Evolutionary conservation across 1,140 invertebrate species (phyloP).

Genomic region (Solen grandis): DNA sequence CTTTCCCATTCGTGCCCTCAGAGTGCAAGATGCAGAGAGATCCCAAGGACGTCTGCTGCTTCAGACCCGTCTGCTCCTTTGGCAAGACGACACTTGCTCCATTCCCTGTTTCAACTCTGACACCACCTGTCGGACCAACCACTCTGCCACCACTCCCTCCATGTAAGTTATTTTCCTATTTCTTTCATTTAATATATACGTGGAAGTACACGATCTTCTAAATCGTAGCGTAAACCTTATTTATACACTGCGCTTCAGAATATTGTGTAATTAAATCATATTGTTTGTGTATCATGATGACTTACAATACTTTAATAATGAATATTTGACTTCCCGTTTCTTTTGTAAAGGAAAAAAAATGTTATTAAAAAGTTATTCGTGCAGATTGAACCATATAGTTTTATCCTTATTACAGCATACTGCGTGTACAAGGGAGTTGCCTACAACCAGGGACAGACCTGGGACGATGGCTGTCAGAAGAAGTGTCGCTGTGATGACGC

Average conservation of each 20-base stretch:
- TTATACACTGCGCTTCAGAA: too few relatives aligned
- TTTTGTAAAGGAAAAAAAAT: too few relatives aligned
- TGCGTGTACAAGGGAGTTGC: constrained; percentile 71
- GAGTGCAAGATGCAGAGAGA: constrained; percentile 64
- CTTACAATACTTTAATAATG: too few relatives aligned
- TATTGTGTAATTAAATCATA: too few relatives aligned
- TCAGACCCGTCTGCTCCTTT: constrained; percentile 65
- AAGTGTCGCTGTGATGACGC: constrained; percentile 70
- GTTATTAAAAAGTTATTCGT: too few relatives aligned
- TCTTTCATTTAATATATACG: neutral
- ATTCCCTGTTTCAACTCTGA: constrained; percentile 33
- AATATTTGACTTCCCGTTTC: too few relatives aligned
- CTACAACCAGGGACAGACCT: constrained; percentile 64
- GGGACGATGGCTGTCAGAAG: constrained; percentile 64
- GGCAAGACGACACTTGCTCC: constrained; percentile 57
- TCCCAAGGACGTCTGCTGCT: constrained; percentile 67
- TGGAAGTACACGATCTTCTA: too few relatives aligned
- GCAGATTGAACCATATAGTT: too few relatives aligned
- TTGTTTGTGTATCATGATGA: too few relatives aligned
- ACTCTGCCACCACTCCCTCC: constrained; percentile 45
- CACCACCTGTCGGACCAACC: constrained; percentile 39
- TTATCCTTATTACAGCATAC: constrained; percentile 65
- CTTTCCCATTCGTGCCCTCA: constrained; percentile 60
- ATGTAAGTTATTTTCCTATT: constrained; percentile 21
- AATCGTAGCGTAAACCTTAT: too few relatives aligned